Evolutionary conservation across 2,888 invertebrate species (phyloP), one percentile per base, ranked within the genome.

Genomic region (Saturnia pavonia): DNA sequence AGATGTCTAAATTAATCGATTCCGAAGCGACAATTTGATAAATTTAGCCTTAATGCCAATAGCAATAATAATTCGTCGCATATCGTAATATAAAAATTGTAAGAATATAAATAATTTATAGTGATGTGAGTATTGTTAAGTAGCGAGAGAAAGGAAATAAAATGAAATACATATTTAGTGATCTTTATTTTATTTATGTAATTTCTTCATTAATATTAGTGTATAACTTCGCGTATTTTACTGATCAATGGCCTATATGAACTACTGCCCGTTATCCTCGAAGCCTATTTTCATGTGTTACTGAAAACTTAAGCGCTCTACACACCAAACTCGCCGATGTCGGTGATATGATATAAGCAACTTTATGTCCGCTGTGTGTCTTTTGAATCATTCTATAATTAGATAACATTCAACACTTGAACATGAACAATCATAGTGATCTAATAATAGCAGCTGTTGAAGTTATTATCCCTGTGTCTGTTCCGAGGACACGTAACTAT

Each of bases 1-100:
- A 40, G 8, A 63, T 25, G n/a, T 65, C 1, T 65, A n/a, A 42
- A 63, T n/a, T 54, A 25, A 40, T 40, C 11, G 16, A 34, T n/a
- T 67, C 12, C 57, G 6, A 74, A 78, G 73, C 72, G 60, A 73
- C 74, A 73, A 73, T 73, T 74, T 72, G 19, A 74, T 68, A 71
- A 80, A 75, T 74, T 78, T 79, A 78, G 74, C 57, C 69, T 70
- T 80, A 79, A 80, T 69, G 70, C 82, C 81, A 87, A 83, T 82
- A 91, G 91, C 91, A 92, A 92, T 91, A 91, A 91, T 77, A 80
- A 74, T 73, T 75, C 76, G 82, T 87, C 85, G 90, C 92, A 92
- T 92, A 91, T 92, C 92, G 89, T 86, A 79, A 79, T 77, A 76
- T 75, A 81, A 84, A 78, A 78, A 82, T 82, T 89, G 86, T 88